Conservation (phyloP, 2,113 vertebrate genomes). For the Anseranas semipalmata region DNA sequence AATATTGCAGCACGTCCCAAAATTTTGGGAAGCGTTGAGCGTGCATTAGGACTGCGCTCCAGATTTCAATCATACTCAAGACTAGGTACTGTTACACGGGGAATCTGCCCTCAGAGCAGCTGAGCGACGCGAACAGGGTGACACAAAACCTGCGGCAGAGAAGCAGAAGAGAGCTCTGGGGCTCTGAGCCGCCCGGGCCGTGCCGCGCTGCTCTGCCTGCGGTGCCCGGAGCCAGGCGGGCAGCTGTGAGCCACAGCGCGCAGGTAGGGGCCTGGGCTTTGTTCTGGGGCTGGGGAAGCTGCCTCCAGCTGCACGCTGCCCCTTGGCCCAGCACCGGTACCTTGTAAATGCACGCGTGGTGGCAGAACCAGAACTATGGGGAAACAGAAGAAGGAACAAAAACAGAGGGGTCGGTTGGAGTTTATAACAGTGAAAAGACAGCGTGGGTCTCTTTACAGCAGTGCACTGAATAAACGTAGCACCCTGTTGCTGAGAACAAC, state of each 20-base stretch:
- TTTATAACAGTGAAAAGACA: background rate
- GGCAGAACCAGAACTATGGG: rapidly evolving
- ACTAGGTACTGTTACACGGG: background rate
- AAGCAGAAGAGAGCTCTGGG: background rate
- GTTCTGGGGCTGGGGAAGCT: rapidly evolving
- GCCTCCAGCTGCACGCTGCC: background rate
- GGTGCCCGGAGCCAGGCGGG: rapidly evolving
- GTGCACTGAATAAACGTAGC: background rate
- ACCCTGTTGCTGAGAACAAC: background rate
- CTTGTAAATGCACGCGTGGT: background rate
- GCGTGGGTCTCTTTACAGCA: background rate
- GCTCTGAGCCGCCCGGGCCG: background rate
- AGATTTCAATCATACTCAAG: background rate
- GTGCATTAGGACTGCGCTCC: background rate
- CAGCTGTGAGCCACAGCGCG: background rate
- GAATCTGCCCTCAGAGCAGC: background rate
- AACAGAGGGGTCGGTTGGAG: background rate
- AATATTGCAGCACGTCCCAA: background rate
- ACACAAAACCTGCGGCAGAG: background rate
- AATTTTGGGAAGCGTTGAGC: background rate
- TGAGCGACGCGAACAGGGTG: background rate
- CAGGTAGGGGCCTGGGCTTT: background rate
- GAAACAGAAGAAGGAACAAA: background rate
- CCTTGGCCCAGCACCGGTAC: rapidly evolving
- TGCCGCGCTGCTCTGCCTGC: rapidly evolving